Percentiles rank a stretch among this genome's conserved stretches.
phyloP scores from a whole-genome alignment of 2,797 vertebrate genomes.

The Myotis pilosus region DNA sequence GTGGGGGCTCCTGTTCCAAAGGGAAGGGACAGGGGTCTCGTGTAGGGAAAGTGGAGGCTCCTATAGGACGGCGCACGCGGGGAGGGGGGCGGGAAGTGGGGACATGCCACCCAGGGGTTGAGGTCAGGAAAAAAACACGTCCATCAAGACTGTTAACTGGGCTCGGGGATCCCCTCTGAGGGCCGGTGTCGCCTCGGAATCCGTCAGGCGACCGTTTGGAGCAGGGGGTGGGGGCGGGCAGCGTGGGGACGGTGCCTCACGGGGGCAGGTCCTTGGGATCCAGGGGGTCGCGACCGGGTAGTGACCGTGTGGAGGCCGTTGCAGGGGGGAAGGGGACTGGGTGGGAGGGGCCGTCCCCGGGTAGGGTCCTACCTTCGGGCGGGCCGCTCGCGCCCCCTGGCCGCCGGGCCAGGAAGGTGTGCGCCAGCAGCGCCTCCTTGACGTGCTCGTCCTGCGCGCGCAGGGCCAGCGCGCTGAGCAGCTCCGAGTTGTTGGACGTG shows the following conservation, averaged over 20 bases:
- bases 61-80: not conserved
- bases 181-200: not conserved
- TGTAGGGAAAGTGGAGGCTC: not conserved
- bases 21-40: not conserved
- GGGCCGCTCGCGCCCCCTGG: fast-evolving
- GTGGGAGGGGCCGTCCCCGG: not conserved
- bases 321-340: not conserved
- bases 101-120: too few species aligned
- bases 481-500: slow-evolving; percentile 83
- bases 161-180: not conserved
- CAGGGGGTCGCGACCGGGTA: too few species aligned
- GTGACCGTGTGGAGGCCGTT: too few species aligned
- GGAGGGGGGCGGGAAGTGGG: too few species aligned
- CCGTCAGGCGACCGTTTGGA: not conserved
- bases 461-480: slow-evolving; percentile 78
- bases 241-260: not conserved
- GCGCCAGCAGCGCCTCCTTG: slow-evolving; percentile 82
- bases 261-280: not conserved
- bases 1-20: not conserved
- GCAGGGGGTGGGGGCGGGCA: too few species aligned
- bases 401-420: slow-evolving; percentile 74
- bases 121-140: not conserved
- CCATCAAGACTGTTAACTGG: not conserved
- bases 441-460: slow-evolving; percentile 82
- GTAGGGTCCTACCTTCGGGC: slow-evolving; percentile 31